Evolutionary conservation across 1,140 invertebrate species (phyloP).

Genomic region (silkworm (Bombyx mori)): DNA sequence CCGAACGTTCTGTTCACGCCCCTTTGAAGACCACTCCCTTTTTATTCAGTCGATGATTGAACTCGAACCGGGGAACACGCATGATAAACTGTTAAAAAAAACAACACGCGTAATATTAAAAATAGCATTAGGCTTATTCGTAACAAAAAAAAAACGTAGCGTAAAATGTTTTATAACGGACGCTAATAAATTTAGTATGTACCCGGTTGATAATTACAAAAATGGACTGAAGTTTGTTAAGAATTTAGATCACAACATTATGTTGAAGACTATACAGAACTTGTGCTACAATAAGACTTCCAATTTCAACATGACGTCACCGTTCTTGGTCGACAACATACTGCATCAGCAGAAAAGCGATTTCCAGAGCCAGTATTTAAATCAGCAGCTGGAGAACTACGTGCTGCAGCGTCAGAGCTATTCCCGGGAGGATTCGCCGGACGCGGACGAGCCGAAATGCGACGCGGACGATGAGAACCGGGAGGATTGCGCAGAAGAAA

Average conservation of each 20-base stretch:
- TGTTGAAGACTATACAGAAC: constrained; percentile 51
- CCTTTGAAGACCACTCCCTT: constrained; percentile 54
- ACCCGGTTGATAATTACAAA: constrained; percentile 52
- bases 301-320: constrained; percentile 61
- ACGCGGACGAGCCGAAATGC: constrained; percentile 32
- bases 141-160: neutral
- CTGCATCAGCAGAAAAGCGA: constrained; percentile 63
- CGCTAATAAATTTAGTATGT: constrained; percentile 35
- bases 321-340: constrained; percentile 65
- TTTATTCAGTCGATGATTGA: constrained; percentile 33
- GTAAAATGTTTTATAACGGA: neutral
- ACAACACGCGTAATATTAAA: neutral
- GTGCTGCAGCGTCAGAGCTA: constrained; percentile 52
- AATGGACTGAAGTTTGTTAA: constrained; percentile 52
- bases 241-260: constrained; percentile 51
- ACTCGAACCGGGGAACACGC: constrained; percentile 23
- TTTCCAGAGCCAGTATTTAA: constrained; percentile 66
- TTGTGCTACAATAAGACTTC: constrained; percentile 48
- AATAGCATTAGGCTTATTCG: neutral
- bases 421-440: constrained; percentile 54
- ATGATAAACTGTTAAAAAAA: neutral
- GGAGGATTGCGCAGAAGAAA: constrained; percentile 36
- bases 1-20: constrained; percentile 31
- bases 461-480: constrained; percentile 46
- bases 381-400: constrained; percentile 61